Base-by-base conservation (phyloP, 2,888 invertebrate species). In the Anthrax anthrax region DNA sequence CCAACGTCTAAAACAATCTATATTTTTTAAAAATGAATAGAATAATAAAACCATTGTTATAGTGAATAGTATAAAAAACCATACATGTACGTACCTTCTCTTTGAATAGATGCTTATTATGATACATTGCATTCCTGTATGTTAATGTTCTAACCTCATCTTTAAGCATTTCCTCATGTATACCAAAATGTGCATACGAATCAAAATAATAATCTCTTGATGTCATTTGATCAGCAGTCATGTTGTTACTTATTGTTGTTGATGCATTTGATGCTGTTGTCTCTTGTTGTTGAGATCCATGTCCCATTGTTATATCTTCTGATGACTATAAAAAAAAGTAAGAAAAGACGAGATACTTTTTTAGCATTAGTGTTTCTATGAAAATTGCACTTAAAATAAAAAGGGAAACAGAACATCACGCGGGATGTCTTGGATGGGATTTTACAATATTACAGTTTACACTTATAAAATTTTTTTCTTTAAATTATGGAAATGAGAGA, bases 91-190 rank as follows among this genome's bases (percentile, higher is more conserved):
- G 27, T 63, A 77, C 77, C 74, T 85, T 86, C 50, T 82, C 85
- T 59, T 88, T 87, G 70, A 99, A 97, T 51, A 98, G 76, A 71
- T 98, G 98, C 71, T 90, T 94, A 71, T 99, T 99, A 73, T 98
- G 95, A 64, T 94, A 94, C 89, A 99, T 97, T 13, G 98, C 94
- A 65, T 97, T 97, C 46, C 96, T 82, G 69, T 99, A 99, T 1
- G 97, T 97, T 51, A 94, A 76, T 16, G 98, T 99, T 46, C 98
- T 79, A 27, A 98, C 95, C 76, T 98, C 97, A 69, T 99, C 98
- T 70, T 99, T 99, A 51, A 99, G 72, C 98, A 99, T 98, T 72
- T 98, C 98, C 73, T 99, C 98, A 65, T 99, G 98, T 59, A 99
- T 99, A 40, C 97, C 98, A 69, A 98, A 99, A 72, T 99, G 98